A percentile compares a stretch with the other conserved stretches of the same genome.
These are phyloP conservation scores for Melopsittacus undulatus DNA, from an alignment of 2,797 vertebrate genomes.

Conservation along the genomic window DNA sequence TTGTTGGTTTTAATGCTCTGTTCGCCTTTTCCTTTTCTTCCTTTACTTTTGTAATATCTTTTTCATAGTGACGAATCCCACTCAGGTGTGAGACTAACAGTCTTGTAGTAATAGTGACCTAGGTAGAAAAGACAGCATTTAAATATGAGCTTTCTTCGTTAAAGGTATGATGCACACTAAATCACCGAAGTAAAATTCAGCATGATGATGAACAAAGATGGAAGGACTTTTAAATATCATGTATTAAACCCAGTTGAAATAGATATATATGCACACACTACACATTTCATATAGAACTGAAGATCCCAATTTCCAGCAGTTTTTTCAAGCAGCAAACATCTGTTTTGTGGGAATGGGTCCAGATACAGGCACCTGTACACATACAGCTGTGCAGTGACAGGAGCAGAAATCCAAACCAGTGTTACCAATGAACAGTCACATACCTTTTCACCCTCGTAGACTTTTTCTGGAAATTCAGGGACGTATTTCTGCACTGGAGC, in stretches of 20 bases:
- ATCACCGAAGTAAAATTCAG: neutral
- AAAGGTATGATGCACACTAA: neutral
- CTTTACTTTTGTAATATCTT: slow-evolving; percentile 88
- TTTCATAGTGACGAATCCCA: slow-evolving; percentile 97
- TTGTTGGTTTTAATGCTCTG: slow-evolving; percentile 74
- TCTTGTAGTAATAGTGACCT: slow-evolving; percentile 92
- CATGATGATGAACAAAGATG: neutral
- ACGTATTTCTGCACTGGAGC: slow-evolving; percentile 93
- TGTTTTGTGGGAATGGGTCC: neutral
- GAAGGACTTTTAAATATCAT: neutral
- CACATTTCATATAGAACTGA: neutral
- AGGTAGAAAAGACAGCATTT: slow-evolving; percentile 11
- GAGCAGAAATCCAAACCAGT: neutral
- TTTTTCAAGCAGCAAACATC: neutral
- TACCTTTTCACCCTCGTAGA: slow-evolving; percentile 91
- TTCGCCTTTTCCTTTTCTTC: slow-evolving; percentile 89
- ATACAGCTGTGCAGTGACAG: neutral
- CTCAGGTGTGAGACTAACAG: slow-evolving; percentile 94
- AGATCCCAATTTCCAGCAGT: neutral
- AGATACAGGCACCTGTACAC: neutral
- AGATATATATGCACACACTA: accelerated
- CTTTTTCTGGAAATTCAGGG: slow-evolving; percentile 94
- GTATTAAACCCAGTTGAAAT: neutral
- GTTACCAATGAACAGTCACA: neutral
- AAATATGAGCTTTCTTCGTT: neutral